Conservation (phyloP, 1,140 invertebrate genomes). For the Yoshiicerus persimilis region DNA sequence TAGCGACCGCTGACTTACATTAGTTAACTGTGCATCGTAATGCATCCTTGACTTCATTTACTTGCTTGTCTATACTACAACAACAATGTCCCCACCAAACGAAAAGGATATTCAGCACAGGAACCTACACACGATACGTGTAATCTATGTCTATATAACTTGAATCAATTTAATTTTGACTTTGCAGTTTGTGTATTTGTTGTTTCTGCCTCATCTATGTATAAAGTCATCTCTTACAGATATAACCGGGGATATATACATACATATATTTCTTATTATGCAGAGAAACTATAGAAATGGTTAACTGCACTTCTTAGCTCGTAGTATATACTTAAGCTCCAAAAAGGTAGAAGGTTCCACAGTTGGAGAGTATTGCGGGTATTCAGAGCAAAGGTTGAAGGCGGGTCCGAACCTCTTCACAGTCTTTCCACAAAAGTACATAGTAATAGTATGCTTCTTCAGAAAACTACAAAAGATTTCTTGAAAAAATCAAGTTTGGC, state of each 20-base stretch:
- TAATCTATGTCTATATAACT: too few relatives aligned
- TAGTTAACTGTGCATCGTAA: background rate
- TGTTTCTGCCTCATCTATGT: too few relatives aligned
- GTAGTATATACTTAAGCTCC: background rate
- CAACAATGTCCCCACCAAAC: too few relatives aligned
- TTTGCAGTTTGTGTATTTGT: too few relatives aligned
- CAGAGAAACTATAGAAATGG: background rate
- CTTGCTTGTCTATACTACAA: background rate
- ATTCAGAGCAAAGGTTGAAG: background rate
- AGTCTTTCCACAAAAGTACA: background rate
- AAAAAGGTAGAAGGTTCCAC: background rate
- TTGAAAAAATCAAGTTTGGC: background rate
- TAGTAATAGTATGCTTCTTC: background rate
- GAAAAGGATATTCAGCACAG: too few relatives aligned
- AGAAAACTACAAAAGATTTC: background rate
- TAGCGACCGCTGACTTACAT: constrained; percentile 2
- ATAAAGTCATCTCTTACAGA: too few relatives aligned
- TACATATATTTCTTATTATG: background rate
- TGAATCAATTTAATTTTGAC: too few relatives aligned
- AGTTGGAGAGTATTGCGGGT: background rate
- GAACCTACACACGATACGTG: too few relatives aligned
- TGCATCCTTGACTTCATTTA: constrained; percentile 13
- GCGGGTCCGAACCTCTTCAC: background rate
- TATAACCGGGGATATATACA: too few relatives aligned
- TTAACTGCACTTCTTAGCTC: background rate